Percentiles rank a stretch among this genome's conserved stretches.
Evolutionary conservation across 53 echinoderm and acorn worm species (phyloP).

Genomic region (Mesocentrotus franciscanus): DNA sequence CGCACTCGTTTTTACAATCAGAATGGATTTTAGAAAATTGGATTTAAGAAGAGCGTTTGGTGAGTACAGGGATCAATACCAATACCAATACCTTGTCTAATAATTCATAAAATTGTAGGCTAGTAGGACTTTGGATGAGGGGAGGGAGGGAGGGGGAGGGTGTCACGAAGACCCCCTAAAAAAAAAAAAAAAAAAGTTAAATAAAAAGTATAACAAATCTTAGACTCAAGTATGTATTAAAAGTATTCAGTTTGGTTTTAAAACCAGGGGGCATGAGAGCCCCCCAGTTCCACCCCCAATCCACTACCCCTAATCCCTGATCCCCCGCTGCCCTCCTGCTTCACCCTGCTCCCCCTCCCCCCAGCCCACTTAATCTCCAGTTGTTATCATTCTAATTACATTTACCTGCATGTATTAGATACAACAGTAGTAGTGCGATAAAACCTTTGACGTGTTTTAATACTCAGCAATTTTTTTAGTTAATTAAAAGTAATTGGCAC

Average conservation of each 20-base stretch:
- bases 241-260: too few species aligned
- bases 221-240: too few species aligned
- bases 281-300: too few species aligned
- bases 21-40: slow-evolving; percentile 48
- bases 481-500: slow-evolving; percentile 33
- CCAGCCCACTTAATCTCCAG: background rate
- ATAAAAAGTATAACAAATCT: too few species aligned
- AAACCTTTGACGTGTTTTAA: slow-evolving; percentile 12
- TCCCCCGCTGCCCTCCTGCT: background rate
- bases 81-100: background rate
- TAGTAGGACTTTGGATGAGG: background rate
- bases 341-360: background rate
- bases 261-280: too few species aligned
- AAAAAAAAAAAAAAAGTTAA: background rate
- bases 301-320: background rate
- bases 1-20: slow-evolving; percentile 17
- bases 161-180: background rate
- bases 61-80: slow-evolving; percentile 6
- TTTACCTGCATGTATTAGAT: background rate
- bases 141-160: too few species aligned
- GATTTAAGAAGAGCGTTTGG: slow-evolving; percentile 40
- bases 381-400: background rate
- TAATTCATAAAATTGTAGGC: background rate
- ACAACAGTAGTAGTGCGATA: background rate
- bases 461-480: slow-evolving; percentile 42